Percentiles rank a stretch among this genome's conserved stretches.
Conservation (phyloP, 2,888 invertebrate genomes). For the Cabera pusaria region DNA sequence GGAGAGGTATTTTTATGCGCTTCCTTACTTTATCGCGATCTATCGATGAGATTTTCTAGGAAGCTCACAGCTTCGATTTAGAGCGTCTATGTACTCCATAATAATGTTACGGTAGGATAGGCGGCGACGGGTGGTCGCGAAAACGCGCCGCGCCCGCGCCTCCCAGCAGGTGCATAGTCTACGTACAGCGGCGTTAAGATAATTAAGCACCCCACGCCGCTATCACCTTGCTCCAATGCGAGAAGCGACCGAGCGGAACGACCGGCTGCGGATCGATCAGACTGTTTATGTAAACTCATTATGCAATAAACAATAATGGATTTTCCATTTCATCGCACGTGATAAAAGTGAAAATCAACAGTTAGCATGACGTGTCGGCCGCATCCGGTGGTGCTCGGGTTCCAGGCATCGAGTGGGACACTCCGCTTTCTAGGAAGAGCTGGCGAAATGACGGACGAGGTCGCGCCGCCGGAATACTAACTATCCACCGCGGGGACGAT, state of each 20-base stretch:
- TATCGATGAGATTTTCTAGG: slow-evolving; percentile 36
- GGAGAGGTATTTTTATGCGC: slow-evolving; percentile 42
- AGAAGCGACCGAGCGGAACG: slow-evolving; percentile 29
- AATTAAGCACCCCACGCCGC: slow-evolving; percentile 36
- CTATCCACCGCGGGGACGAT: slow-evolving; percentile 37
- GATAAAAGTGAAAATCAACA: slow-evolving; percentile 74
- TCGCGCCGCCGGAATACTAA: slow-evolving; percentile 60
- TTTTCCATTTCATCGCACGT: slow-evolving; percentile 41
- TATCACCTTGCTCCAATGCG: slow-evolving; percentile 38
- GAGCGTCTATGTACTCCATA: slow-evolving; percentile 40
- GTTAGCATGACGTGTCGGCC: slow-evolving; percentile 54
- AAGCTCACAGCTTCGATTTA: slow-evolving; percentile 22
- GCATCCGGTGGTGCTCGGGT: slow-evolving; percentile 55
- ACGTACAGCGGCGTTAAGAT: slow-evolving; percentile 54
- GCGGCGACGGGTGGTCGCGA: slow-evolving; percentile 55
- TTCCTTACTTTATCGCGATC: slow-evolving; percentile 34
- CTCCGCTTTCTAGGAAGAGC: slow-evolving; percentile 74
- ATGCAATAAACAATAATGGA: slow-evolving; percentile 30
- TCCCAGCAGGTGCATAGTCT: slow-evolving; percentile 47
- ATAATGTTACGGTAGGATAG: slow-evolving; percentile 43
- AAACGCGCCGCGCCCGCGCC: slow-evolving; percentile 48
- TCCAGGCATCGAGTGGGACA: slow-evolving; percentile 62
- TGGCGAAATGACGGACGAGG: slow-evolving; percentile 61
- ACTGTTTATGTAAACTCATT: slow-evolving; percentile 15
- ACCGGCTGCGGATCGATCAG: slow-evolving; percentile 12